phyloP scores from a whole-genome alignment of 2,797 vertebrate species.

The Dryobates pubescens region DNA sequence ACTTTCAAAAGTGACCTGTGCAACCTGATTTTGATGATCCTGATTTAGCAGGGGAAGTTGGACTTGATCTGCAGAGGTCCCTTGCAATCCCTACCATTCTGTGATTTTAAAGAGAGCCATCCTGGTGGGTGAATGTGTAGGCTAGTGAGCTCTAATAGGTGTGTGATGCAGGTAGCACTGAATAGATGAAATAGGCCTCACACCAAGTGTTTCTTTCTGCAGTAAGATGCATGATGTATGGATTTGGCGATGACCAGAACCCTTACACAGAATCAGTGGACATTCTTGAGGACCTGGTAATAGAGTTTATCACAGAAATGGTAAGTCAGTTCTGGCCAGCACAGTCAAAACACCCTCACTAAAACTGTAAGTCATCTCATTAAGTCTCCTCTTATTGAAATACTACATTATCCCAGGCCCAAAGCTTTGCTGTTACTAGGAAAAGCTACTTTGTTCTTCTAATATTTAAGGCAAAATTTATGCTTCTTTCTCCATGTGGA shows the following conservation, averaged over 20 bases:
- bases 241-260: constrained; percentile 98
- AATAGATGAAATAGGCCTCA: neutral
- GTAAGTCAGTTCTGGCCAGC: constrained; percentile 55
- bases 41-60: no score
- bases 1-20: no score
- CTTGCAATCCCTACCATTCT: no score
- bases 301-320: constrained; percentile 99
- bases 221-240: constrained; percentile 99
- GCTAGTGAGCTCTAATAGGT: neutral
- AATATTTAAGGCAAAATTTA: neutral
- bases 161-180: neutral
- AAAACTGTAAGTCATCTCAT: neutral
- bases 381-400: neutral
- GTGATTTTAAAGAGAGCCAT: neutral
- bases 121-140: no score
- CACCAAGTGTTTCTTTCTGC: neutral
- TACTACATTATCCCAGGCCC: neutral
- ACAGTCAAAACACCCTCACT: neutral
- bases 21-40: no score
- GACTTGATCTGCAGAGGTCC: no score
- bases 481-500: neutral
- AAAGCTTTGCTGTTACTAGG: neutral
- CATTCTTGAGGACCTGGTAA: constrained; percentile 96
- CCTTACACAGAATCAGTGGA: constrained; percentile 98
- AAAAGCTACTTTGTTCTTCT: neutral